A percentile compares a stretch with the other conserved stretches of the same genome.
Evolutionary conservation across 2,113 vertebrate species (phyloP).

Genomic region (Gallinago media): DNA sequence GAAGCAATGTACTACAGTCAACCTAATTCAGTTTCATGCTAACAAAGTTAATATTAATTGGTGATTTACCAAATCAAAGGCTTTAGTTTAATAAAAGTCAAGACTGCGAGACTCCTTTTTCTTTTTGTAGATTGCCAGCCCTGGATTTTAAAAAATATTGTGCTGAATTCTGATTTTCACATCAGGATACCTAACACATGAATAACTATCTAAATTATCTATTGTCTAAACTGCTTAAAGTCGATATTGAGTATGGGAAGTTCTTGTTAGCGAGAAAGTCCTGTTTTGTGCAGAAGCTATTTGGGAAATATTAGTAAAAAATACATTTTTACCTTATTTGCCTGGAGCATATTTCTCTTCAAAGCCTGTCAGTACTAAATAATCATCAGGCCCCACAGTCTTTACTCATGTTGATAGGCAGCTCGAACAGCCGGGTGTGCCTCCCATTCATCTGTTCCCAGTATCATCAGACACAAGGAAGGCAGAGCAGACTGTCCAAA

Average conservation of each 20-base stretch:
- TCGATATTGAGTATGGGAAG: neutral
- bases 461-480: neutral
- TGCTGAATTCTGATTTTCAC: neutral
- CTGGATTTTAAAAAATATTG: slow-evolving; percentile 8
- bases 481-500: slow-evolving; percentile 9
- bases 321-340: neutral
- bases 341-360: neutral
- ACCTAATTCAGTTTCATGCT: slow-evolving; percentile 61
- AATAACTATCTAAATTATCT: neutral
- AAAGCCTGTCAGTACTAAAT: slow-evolving; percentile 33
- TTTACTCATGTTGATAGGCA: slow-evolving; percentile 27
- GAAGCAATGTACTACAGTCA: slow-evolving; percentile 48
- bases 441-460: slow-evolving; percentile 48
- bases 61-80: slow-evolving; percentile 57
- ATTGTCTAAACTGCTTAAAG: neutral
- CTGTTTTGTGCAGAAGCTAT: neutral
- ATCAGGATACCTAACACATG: neutral
- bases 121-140: neutral
- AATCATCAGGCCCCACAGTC: neutral
- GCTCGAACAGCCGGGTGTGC: neutral
- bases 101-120: slow-evolving; percentile 15
- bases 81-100: slow-evolving; percentile 46
- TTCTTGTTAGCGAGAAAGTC: neutral
- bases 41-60: slow-evolving; percentile 69
- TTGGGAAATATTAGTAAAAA: neutral